phyloP scores from a whole-genome alignment of 1,140 invertebrate species.

The Oscheius sp. region DNA sequence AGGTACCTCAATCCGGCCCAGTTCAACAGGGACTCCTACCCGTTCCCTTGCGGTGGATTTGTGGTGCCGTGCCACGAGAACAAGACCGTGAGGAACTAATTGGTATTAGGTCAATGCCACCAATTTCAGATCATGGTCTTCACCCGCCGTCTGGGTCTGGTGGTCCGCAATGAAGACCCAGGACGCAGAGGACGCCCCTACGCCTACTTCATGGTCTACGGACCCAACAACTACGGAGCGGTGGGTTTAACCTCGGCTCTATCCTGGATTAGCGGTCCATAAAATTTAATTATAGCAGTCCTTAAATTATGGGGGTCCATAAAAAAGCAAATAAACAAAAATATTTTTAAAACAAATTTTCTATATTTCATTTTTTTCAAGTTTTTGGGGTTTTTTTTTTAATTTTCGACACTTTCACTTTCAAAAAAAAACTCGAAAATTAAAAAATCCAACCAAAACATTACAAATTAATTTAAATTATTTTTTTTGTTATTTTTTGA shows the following conservation, averaged over 20 bases:
- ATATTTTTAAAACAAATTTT: background rate
- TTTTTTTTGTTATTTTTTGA: background rate
- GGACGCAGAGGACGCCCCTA: background rate
- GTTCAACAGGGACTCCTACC: background rate
- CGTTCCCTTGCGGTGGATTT: background rate
- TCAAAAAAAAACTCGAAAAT: too few species aligned
- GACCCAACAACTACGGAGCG: background rate
- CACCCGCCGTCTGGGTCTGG: background rate
- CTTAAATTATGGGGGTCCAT: background rate
- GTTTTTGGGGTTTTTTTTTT: background rate
- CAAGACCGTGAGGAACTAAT: too few species aligned
- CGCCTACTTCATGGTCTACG: constrained; percentile 11
- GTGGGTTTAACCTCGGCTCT: too few species aligned
- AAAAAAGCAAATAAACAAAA: too few species aligned
- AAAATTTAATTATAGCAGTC: background rate
- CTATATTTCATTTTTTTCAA: background rate
- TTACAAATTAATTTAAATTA: background rate
- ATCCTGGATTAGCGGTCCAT: too few species aligned
- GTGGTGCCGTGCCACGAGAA: background rate
- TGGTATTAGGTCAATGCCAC: background rate
- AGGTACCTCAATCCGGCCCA: background rate
- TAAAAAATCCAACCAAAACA: too few species aligned
- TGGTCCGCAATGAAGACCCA: background rate
- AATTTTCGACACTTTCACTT: too few species aligned
- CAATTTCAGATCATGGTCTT: background rate